A percentile compares a stretch with the other conserved stretches of the same genome.
Evolutionary conservation across 2,888 invertebrate genomes (phyloP).

Genomic region (Drosophila gaucha): DNA sequence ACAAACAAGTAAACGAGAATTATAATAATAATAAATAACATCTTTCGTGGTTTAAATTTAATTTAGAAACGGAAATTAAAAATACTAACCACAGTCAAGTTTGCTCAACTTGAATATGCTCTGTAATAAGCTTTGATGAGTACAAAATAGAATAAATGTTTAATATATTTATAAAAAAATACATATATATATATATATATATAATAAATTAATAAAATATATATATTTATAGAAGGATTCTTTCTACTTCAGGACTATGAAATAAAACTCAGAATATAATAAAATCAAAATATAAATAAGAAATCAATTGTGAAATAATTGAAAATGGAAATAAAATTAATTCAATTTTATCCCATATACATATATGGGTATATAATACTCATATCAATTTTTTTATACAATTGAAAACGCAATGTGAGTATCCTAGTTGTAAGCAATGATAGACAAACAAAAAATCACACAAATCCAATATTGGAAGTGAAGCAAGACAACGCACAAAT

Average conservation of each 20-base stretch:
- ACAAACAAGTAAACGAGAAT: background rate
- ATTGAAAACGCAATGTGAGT: background rate
- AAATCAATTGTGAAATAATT: too few relatives aligned
- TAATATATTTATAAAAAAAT: background rate
- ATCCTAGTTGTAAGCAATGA: background rate
- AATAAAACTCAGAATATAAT: background rate
- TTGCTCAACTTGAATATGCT: too few relatives aligned
- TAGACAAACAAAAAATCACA: conserved; percentile 13
- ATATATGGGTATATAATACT: background rate
- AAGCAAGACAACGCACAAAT: conserved; percentile 33
- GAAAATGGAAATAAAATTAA: too few relatives aligned
- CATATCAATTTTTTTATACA: background rate
- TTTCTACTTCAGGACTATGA: background rate
- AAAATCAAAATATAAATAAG: background rate
- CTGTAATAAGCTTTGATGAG: background rate
- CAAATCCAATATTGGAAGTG: conserved; percentile 18
- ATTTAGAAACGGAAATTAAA: background rate
- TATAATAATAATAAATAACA: background rate
- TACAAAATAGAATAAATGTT: background rate
- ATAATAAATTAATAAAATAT: background rate
- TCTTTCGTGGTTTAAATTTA: background rate
- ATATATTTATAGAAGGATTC: background rate
- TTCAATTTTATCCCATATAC: background rate
- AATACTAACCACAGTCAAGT: background rate
- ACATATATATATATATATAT: background rate